Evolutionary conservation across 1,140 invertebrate genomes (phyloP).

Genomic region (Saccostrea glomerata): DNA sequence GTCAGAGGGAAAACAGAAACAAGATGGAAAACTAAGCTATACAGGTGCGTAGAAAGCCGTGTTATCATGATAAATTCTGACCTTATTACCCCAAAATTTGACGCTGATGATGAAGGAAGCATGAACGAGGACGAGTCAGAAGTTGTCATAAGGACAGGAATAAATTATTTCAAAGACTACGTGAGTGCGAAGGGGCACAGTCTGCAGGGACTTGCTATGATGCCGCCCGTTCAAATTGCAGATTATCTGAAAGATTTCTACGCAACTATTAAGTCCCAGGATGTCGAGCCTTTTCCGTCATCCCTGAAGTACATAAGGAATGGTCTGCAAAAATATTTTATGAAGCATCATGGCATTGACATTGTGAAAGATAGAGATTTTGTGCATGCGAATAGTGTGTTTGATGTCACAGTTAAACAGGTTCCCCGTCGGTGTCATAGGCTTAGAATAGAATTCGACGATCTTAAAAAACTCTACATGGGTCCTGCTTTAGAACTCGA

Average conservation of each 20-base stretch:
- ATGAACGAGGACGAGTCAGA: constrained; percentile 61
- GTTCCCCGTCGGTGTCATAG: constrained; percentile 61
- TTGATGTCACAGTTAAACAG: constrained; percentile 64
- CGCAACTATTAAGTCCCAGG: constrained; percentile 61
- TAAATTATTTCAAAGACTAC: constrained; percentile 62
- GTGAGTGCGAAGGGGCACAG: constrained; percentile 66
- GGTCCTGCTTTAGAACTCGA: constrained; percentile 69
- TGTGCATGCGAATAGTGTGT: constrained; percentile 66
- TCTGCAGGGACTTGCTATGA: constrained; percentile 62
- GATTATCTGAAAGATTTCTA: constrained; percentile 73
- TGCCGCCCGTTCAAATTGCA: constrained; percentile 64
- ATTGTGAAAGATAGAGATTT: constrained; percentile 69
- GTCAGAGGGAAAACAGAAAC: constrained; percentile 66
- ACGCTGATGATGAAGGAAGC: constrained; percentile 54
- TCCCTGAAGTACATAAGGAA: constrained; percentile 60
- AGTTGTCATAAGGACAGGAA: constrained; percentile 58
- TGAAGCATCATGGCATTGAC: constrained; percentile 68
- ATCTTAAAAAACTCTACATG: constrained; percentile 71
- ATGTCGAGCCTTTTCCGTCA: constrained; percentile 50
- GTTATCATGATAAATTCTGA: constrained; percentile 56
- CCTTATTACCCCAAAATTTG: constrained; percentile 50
- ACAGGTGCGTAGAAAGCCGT: constrained; percentile 55
- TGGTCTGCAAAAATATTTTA: constrained; percentile 70
- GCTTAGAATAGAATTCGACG: constrained; percentile 68
- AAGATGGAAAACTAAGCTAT: constrained; percentile 59